Evolutionary conservation across 2,888 invertebrate species (phyloP), one percentile per base, ranked within the genome.

Genomic region (Philereme transversata): DNA sequence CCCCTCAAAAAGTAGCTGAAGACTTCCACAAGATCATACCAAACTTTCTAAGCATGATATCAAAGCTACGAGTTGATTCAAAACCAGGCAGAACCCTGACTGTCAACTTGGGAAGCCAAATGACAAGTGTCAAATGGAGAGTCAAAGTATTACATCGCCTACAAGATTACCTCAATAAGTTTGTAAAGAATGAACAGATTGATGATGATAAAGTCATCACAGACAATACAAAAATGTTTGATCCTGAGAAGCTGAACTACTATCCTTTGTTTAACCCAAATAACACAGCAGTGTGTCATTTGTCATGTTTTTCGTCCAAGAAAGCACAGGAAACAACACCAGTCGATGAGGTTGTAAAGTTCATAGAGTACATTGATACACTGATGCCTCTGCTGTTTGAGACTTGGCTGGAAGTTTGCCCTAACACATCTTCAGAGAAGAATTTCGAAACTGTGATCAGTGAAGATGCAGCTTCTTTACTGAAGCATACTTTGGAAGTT

Each of bases 11-110:
- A 50, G 93, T 97, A 3, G 94, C 95, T 0, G 86, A 93, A 56
- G 94, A 95, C 76, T 94, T 95, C 60, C 93, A 94, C 57, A 95
- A 95, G 82, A 94, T 98, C 4, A 92, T 98, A 58, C 94, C 95
- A 0, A 96, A 96, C 78, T 97, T 98, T 73, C 88, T 98, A 7
- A 95, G 96, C 70, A 95, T 98, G 93, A 97, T 98, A 78, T 98
- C 98, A 0, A 95, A 95, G 69, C 83, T 95, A 46, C 89, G 94
- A 53, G 87, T 93, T 9, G 95, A 96, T 78, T 93, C 94, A 4
- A 94, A 93, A 62, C 92, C 94, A n/a, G 94, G 94, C 11, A 92
- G 96, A 69, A 94, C 95, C 45, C 87, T 97, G 7, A 94, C 94
- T 7, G 91, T 95, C 0, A 95, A 95, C 76, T 90, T 97, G 58